These are phyloP conservation scores for Bradypodion ventrale DNA, from an alignment of 2,797 vertebrate species.

Conservation along the genomic window DNA sequence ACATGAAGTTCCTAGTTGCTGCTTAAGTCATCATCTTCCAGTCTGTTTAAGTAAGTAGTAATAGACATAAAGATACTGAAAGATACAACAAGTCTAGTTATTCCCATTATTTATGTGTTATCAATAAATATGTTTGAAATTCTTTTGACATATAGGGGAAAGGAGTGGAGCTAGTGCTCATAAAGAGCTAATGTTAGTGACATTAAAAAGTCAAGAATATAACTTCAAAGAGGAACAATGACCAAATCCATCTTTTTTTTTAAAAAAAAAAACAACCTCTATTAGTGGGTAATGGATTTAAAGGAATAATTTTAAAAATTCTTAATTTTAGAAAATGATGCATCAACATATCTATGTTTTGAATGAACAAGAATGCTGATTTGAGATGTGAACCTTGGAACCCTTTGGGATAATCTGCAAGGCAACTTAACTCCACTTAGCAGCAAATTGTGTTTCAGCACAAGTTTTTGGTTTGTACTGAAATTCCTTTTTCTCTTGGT, in stretches of 20 bases:
- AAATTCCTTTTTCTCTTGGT: no score
- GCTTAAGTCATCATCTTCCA: background rate
- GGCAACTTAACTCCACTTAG: no score
- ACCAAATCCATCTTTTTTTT: background rate
- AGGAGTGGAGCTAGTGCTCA: background rate
- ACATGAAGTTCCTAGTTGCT: background rate
- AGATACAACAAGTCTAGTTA: background rate
- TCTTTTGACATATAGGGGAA: background rate
- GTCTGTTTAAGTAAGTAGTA: accelerated
- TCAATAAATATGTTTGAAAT: background rate
- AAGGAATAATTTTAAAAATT: background rate
- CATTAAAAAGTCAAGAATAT: background rate
- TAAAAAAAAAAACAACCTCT: no score
- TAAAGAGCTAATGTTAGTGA: background rate
- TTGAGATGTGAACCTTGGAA: no score
- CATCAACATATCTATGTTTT: no score
- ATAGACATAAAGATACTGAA: background rate
- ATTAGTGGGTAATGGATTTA: background rate
- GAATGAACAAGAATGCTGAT: no score
- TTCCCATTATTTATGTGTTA: background rate
- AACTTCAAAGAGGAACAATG: background rate
- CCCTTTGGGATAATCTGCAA: no score
- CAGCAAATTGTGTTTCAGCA: no score
- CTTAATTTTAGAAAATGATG: no score
- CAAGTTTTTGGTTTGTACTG: no score